phyloP scores from a whole-genome alignment of 2,888 invertebrate species.

The Apotomis capreana region DNA sequence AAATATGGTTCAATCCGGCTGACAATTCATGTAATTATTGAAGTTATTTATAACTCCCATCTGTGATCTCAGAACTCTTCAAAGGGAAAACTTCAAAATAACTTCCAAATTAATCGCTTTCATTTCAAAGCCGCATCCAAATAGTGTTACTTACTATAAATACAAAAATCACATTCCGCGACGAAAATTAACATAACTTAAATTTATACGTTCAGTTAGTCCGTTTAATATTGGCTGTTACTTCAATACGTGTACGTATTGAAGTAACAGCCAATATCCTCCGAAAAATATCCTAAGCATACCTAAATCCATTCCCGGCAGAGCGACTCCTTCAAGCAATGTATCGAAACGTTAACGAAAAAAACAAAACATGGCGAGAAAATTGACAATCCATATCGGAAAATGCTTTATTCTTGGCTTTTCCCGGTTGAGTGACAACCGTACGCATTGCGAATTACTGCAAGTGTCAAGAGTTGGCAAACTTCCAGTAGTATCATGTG shows the following conservation, averaged over 20 bases:
- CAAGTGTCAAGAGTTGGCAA: not conserved
- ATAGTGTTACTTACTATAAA: not conserved
- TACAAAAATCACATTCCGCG: not conserved
- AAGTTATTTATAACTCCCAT: slow-evolving; percentile 9
- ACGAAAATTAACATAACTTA: too few relatives aligned
- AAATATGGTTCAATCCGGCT: not conserved
- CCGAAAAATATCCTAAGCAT: too few relatives aligned
- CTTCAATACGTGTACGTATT: too few relatives aligned
- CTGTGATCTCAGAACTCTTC: slow-evolving; percentile 9
- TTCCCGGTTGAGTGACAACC: not conserved
- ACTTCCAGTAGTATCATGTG: slow-evolving; percentile 8
- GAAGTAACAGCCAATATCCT: too few relatives aligned
- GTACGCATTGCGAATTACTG: slow-evolving; percentile 11
- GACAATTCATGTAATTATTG: not conserved
- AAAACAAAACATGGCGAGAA: not conserved
- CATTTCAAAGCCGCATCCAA: not conserved
- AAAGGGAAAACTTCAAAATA: not conserved
- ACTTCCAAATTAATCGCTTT: not conserved
- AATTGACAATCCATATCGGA: slow-evolving; percentile 10
- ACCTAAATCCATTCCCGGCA: too few relatives aligned
- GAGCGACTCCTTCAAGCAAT: not conserved
- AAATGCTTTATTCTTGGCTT: not conserved
- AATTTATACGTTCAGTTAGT: too few relatives aligned
- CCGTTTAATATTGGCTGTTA: too few relatives aligned
- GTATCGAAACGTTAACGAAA: not conserved